Conservation (phyloP, 2,113 vertebrate genomes). For the Dendropsophus ebraccatus region DNA sequence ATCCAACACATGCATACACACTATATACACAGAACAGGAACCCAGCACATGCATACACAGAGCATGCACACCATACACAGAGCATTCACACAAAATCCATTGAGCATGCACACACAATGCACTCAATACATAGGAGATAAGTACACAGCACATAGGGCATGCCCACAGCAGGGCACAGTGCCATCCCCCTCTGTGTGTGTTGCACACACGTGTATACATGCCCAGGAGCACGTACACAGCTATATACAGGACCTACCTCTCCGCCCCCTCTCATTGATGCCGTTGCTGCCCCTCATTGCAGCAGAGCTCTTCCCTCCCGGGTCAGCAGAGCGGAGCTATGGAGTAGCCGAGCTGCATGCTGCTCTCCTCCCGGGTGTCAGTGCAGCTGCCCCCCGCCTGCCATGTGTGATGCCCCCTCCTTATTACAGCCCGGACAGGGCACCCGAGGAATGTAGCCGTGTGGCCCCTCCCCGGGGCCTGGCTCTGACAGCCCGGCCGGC, state of each 20-base stretch:
- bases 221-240: background rate
- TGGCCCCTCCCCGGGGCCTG: background rate
- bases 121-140: background rate
- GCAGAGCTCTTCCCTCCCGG: background rate
- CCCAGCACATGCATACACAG: too few species aligned
- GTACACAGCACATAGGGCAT: background rate
- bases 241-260: constrained; percentile 28
- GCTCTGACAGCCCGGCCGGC: background rate
- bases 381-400: constrained; percentile 4
- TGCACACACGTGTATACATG: constrained; percentile 19
- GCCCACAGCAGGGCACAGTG: too few species aligned
- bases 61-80: too few species aligned
- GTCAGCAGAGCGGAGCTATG: constrained; percentile 21
- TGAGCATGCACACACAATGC: too few species aligned
- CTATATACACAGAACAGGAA: too few species aligned
- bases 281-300: constrained; percentile 47
- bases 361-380: background rate
- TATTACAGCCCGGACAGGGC: constrained; percentile 29
- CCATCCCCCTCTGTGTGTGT: too few species aligned
- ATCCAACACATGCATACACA: too few species aligned
- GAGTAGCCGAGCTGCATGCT: constrained; percentile 4
- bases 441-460: constrained; percentile 43
- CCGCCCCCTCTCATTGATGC: background rate
- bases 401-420: constrained; percentile 35
- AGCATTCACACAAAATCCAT: too few species aligned